Conservation (phyloP, 53 echinoderm and acorn worm species). For the Holothuria scabra region DNA sequence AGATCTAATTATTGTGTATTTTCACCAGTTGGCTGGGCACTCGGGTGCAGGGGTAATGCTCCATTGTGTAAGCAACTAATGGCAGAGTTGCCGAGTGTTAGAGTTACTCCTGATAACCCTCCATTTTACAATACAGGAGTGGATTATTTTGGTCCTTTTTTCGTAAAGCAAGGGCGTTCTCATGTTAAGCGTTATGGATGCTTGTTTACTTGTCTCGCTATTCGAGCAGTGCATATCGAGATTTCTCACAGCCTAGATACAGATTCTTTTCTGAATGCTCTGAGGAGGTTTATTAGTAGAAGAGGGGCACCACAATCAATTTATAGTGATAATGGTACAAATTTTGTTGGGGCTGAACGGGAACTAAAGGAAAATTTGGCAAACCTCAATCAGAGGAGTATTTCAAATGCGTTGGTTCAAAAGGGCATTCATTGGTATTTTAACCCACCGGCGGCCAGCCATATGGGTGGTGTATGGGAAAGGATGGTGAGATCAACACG, state of each 20-base stretch:
- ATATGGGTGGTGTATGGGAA: background rate
- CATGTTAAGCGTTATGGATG: background rate
- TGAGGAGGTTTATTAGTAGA: constrained; percentile 7
- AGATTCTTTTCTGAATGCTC: background rate
- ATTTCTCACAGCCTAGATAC: background rate
- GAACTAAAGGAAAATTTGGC: background rate
- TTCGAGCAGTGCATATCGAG: background rate
- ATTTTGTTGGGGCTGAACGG: background rate
- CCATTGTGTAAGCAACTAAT: background rate
- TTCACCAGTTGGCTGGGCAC: too few species aligned
- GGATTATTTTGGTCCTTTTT: background rate
- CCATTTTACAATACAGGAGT: background rate
- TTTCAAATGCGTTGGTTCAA: background rate
- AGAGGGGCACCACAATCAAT: background rate
- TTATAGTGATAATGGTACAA: constrained; percentile 11
- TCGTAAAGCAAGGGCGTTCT: background rate
- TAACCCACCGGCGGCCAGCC: background rate
- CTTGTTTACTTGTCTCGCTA: constrained; percentile 3
- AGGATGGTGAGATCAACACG: background rate
- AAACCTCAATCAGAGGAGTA: background rate
- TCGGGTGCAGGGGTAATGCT: too few species aligned
- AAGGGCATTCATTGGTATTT: background rate
- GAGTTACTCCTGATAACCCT: background rate
- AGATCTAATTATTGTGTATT: too few species aligned
- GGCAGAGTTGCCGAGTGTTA: background rate